A percentile compares a stretch with the other conserved stretches of the same genome.
Conservation (phyloP, 2,113 vertebrate species). For the Ascaphus truei region DNA sequence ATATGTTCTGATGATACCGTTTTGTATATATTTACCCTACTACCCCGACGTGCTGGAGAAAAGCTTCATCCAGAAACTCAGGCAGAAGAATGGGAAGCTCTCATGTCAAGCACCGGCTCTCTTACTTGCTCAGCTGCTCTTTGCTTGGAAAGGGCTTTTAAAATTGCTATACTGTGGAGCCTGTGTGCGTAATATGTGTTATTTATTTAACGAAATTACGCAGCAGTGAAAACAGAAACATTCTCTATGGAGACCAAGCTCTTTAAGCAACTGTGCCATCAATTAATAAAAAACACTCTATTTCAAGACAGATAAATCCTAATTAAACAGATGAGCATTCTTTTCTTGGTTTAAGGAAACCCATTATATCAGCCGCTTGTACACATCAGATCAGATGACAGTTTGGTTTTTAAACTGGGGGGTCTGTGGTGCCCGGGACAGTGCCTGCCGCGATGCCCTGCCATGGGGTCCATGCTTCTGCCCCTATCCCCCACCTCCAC, state of each 20-base stretch:
- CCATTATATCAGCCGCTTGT: too few species aligned
- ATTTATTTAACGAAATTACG: constrained; percentile 19
- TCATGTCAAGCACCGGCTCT: too few species aligned
- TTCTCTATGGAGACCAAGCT: constrained; percentile 12
- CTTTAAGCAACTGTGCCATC: constrained; percentile 22
- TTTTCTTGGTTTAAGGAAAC: neutral
- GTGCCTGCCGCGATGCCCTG: too few species aligned
- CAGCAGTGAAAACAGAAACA: neutral
- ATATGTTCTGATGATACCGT: too few species aligned
- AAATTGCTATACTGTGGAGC: neutral
- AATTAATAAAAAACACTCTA: constrained; percentile 30
- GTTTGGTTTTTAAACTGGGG: too few species aligned
- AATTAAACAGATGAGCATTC: constrained; percentile 17
- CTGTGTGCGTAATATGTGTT: neutral
- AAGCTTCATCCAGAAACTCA: neutral
- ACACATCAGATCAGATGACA: too few species aligned
- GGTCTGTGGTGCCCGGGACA: too few species aligned
- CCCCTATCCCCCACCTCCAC: too few species aligned
- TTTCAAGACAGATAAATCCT: constrained; percentile 19
- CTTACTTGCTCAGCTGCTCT: neutral
- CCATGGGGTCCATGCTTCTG: too few species aligned
- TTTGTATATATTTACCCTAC: too few species aligned
- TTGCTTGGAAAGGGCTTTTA: neutral
- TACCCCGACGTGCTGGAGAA: too few species aligned
- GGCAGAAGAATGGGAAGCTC: neutral